phyloP scores from a whole-genome alignment of 2,888 invertebrate species.

The Ceriagrion tenellum region DNA sequence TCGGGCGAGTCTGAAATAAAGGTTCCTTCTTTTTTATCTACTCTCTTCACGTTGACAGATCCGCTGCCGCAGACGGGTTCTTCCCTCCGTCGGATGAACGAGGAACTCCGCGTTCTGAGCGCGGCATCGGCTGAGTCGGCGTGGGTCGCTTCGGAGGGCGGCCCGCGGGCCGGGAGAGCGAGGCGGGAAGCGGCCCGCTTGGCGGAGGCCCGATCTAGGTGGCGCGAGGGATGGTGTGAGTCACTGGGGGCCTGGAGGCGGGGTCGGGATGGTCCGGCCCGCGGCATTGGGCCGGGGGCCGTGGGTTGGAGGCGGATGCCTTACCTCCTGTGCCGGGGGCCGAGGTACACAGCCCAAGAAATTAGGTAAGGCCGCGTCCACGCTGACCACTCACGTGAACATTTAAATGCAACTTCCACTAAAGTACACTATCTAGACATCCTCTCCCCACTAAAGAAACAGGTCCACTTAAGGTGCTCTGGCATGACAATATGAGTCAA shows the following conservation, averaged over 20 bases:
- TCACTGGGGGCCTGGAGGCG: constrained; percentile 72
- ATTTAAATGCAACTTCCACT: no score
- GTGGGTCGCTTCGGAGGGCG: constrained; percentile 74
- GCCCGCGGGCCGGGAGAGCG: constrained; percentile 76
- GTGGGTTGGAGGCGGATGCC: constrained; percentile 79
- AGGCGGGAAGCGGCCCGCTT: constrained; percentile 74
- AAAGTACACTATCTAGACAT: no score
- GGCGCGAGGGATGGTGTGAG: constrained; percentile 68
- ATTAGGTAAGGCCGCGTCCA: no score
- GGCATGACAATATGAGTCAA: no score
- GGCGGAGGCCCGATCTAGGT: constrained; percentile 70
- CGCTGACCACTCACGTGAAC: no score
- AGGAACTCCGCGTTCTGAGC: constrained; percentile 75
- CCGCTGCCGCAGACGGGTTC: not conserved
- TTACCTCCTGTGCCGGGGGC: constrained; percentile 83
- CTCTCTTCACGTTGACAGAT: not conserved
- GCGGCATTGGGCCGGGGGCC: constrained; percentile 73
- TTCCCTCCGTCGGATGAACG: constrained; percentile 71
- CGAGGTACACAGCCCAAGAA: constrained; percentile 80
- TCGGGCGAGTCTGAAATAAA: no score
- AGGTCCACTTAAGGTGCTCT: no score
- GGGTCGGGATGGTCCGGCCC: constrained; percentile 75
- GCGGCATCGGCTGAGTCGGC: constrained; percentile 77
- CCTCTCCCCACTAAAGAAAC: no score
- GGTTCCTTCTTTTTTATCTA: not conserved